Percentiles rank a stretch among this genome's conserved stretches.
Conservation (phyloP, 1,140 invertebrate species). For the Camponotus vicinus region DNA sequence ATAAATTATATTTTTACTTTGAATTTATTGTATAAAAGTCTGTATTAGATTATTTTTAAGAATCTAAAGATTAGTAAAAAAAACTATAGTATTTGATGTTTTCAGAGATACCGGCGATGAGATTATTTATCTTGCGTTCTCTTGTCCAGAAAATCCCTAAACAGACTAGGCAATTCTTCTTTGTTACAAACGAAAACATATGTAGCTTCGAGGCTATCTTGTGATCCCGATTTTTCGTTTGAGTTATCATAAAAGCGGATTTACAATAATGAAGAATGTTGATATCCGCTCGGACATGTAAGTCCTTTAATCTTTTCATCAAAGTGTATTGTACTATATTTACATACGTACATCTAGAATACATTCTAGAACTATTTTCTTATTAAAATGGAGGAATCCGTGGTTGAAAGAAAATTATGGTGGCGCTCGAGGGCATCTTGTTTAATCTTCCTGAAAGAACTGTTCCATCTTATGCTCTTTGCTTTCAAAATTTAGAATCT, state of each 20-base stretch:
- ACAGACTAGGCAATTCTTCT: constrained; percentile 54
- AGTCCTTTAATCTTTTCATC: background rate
- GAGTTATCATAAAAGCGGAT: constrained; percentile 1
- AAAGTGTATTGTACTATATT: background rate
- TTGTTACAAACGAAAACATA: constrained; percentile 63
- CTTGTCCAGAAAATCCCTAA: constrained; percentile 36
- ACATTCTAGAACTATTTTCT: background rate
- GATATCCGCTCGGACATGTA: background rate
- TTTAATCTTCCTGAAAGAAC: constrained; percentile 2
- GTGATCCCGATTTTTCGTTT: background rate
- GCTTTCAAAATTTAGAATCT: background rate
- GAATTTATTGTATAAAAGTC: no score
- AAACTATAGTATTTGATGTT: background rate
- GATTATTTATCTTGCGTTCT: background rate
- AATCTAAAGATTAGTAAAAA: background rate
- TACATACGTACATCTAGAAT: no score
- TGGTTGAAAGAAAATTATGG: constrained; percentile 14
- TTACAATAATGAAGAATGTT: constrained; percentile 27
- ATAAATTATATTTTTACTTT: no score
- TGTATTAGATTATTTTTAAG: no score
- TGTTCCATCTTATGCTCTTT: constrained; percentile 10
- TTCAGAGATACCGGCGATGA: constrained; percentile 1
- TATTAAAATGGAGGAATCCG: constrained; percentile 3
- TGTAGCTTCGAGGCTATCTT: background rate
- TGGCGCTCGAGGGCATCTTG: background rate